Base-by-base conservation (phyloP, 2,113 vertebrate genomes). In the Lethenteron reissneri region DNA sequence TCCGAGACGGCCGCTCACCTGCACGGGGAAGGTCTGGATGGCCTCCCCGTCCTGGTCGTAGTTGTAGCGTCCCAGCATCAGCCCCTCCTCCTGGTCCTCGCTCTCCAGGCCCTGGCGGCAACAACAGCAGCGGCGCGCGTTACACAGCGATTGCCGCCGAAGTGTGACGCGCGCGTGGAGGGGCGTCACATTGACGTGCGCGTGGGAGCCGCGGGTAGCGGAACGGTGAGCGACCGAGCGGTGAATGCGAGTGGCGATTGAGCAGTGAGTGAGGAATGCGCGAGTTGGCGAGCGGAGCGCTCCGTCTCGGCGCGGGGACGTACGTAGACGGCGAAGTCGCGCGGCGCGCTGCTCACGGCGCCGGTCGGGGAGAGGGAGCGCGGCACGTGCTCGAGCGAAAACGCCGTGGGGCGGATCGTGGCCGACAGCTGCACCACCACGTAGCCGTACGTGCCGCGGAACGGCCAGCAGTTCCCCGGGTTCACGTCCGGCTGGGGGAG, bases 401-500 rank as follows among this genome's bases (percentile, higher is more conserved):
- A 86, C 0, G 92, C 87, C 0, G 78, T 90, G 72, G 88, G 85
- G 17, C 3, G 80, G 75, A 92, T 82, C 3, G 79, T 76, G 73
- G 85, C 79, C 2, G 92, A 87, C 9, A 97, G 84, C 1, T 85
- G 83, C 74, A 97, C 83, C 72, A 95, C 79, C 0, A 88, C 86
- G 11, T 86, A 87, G 71, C 92, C 92, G 70, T 88, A 82, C 11
- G 84, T 83, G 2, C 92, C 90, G 41, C 84, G 84, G 62, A 97
- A 97, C 0, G 92, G 87, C 94, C 92, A 97, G 73, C 92, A 97
- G 73, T 90, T 95, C 62, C 94, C 94, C 0, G 94, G 90, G 71
- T 89, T 81, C 77, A 91, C 83, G 0, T 90, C 86, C 15, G 87
- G 86, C 87, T 89, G 76, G 0, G 57, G 25, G n/a, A 41, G 41